phyloP scores from a whole-genome alignment of 2,888 invertebrate genomes.

The Tanytarsus gracilentus region DNA sequence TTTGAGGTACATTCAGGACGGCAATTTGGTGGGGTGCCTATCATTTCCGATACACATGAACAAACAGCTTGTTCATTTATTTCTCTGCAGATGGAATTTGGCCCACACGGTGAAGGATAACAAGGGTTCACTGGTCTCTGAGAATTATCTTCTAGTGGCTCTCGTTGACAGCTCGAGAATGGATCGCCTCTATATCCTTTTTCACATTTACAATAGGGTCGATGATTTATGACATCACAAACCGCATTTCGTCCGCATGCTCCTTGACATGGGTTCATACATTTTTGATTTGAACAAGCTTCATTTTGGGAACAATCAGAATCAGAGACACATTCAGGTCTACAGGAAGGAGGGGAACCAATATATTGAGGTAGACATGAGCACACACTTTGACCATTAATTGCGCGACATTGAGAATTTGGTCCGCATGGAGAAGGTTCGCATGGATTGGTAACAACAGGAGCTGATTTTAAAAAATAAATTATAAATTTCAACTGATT shows the following conservation, averaged over 20 bases:
- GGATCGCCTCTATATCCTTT: slow-evolving; percentile 64
- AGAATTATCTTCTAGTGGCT: slow-evolving; percentile 53
- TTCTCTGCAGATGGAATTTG: slow-evolving; percentile 51
- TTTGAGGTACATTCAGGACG: slow-evolving; percentile 64
- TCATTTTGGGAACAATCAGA: slow-evolving; percentile 66
- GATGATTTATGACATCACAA: slow-evolving; percentile 65
- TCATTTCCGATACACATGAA: slow-evolving; percentile 52
- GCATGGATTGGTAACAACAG: slow-evolving; percentile 48
- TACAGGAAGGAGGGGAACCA: slow-evolving; percentile 68
- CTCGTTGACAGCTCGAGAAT: slow-evolving; percentile 53
- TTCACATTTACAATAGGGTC: slow-evolving; percentile 65
- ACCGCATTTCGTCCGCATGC: slow-evolving; percentile 63
- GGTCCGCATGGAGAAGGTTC: slow-evolving; percentile 71
- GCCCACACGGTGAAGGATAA: slow-evolving; percentile 63
- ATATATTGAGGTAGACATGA: slow-evolving; percentile 61
- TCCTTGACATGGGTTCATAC: slow-evolving; percentile 68
- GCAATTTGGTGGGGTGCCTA: slow-evolving; percentile 58
- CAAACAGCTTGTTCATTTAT: slow-evolving; percentile 50
- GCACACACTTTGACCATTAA: slow-evolving; percentile 60
- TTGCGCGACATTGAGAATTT: slow-evolving; percentile 62
- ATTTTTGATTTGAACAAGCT: slow-evolving; percentile 68
- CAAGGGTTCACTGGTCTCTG: slow-evolving; percentile 58
- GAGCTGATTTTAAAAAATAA: no score
- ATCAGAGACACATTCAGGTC: slow-evolving; percentile 72
- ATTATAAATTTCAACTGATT: no score